A percentile compares a stretch with the other conserved stretches of the same genome.
Evolutionary conservation across 2,113 vertebrate genomes (phyloP).

Genomic region (Paracanthobrama guichenoti): DNA sequence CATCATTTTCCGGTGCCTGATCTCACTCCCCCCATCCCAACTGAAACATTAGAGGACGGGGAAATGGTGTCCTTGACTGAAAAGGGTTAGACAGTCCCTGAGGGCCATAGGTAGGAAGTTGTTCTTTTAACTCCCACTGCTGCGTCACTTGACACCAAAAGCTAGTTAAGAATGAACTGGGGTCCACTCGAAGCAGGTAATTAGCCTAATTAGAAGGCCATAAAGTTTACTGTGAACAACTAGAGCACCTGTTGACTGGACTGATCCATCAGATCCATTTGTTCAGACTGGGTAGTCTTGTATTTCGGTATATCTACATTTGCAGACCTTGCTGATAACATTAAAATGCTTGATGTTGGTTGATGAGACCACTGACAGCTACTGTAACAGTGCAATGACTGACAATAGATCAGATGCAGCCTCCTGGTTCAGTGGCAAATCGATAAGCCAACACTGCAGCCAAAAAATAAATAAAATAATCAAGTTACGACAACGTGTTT

Average conservation of each 20-base stretch:
- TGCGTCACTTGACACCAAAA: slow-evolving; percentile 13
- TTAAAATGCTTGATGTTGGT: too few relatives aligned
- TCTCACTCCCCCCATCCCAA: not conserved
- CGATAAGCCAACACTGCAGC: too few relatives aligned
- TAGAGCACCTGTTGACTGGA: not conserved
- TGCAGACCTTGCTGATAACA: not conserved
- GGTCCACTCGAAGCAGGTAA: slow-evolving; percentile 6
- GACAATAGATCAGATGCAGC: too few relatives aligned
- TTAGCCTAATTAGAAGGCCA: slow-evolving; percentile 29
- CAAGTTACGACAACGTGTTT: too few relatives aligned
- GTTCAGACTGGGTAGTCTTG: too few relatives aligned
- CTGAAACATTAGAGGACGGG: not conserved
- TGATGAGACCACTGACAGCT: too few relatives aligned
- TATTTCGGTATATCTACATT: not conserved
- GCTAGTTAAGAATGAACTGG: slow-evolving; percentile 14
- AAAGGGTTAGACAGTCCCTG: not conserved
- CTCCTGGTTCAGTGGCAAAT: too few relatives aligned
- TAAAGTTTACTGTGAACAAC: not conserved
- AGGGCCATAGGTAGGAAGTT: not conserved
- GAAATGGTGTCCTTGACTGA: not conserved
- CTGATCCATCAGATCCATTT: not conserved
- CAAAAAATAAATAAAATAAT: too few relatives aligned
- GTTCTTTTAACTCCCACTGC: not conserved
- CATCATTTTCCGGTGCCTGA: not conserved
- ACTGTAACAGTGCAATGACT: too few relatives aligned